Conservation (phyloP, 2,888 invertebrate species). For the Metellina segmentata region DNA sequence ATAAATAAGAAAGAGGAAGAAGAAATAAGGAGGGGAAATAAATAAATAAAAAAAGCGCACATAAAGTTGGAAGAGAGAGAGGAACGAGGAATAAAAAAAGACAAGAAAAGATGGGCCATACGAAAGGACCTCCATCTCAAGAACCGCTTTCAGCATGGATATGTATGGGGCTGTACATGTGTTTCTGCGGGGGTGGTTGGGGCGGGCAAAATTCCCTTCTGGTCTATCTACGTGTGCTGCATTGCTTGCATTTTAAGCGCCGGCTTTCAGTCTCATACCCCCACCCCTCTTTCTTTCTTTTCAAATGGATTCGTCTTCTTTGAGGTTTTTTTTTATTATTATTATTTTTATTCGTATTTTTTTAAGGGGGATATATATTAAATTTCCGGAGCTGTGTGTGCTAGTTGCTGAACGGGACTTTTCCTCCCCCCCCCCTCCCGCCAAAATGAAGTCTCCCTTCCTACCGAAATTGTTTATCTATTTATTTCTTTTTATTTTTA, state of each 20-base stretch:
- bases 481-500: slow-evolving; percentile 50
- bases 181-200: slow-evolving; percentile 33
- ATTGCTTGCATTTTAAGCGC: slow-evolving; percentile 76
- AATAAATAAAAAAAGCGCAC: slow-evolving; percentile 10
- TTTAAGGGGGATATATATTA: slow-evolving; percentile 75
- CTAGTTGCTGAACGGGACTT: slow-evolving; percentile 70
- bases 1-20: slow-evolving; percentile 61
- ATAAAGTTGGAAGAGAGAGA: slow-evolving; percentile 40
- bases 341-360: slow-evolving; percentile 30
- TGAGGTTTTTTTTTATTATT: slow-evolving; percentile 26
- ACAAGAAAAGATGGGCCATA: slow-evolving; percentile 44
- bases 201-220: slow-evolving; percentile 48
- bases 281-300: slow-evolving; percentile 43
- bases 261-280: slow-evolving; percentile 27
- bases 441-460: slow-evolving; percentile 41
- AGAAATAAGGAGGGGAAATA: slow-evolving; percentile 13
- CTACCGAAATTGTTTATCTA: slow-evolving; percentile 59
- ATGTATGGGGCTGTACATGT: slow-evolving; percentile 73
- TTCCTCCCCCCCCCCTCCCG: not conserved
- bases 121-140: slow-evolving; percentile 62
- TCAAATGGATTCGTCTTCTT: slow-evolving; percentile 72
- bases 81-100: slow-evolving; percentile 17
- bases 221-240: slow-evolving; percentile 74
- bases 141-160: slow-evolving; percentile 64
- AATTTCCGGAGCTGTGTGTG: slow-evolving; percentile 70